Evolutionary conservation across 1,140 invertebrate genomes (phyloP).

Genomic region (Atta cephalotes): DNA sequence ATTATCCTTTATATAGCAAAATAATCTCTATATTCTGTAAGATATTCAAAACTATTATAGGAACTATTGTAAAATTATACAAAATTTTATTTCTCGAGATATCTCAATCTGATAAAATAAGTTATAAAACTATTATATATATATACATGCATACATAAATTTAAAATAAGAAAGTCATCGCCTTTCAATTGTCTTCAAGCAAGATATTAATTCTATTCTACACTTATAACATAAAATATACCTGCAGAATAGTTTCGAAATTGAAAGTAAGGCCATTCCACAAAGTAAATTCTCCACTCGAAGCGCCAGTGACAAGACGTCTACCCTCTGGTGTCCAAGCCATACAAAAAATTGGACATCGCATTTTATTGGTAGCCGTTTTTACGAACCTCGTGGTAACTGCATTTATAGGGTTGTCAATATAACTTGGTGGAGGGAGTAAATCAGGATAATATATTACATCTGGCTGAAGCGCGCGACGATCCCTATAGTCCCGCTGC

Average conservation of each 20-base stretch:
- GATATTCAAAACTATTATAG: neutral
- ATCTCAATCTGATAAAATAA: neutral
- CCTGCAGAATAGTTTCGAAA: constrained; percentile 99
- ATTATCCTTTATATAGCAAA: neutral
- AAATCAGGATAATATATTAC: constrained; percentile 95
- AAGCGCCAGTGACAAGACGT: constrained; percentile 98
- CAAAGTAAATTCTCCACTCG: constrained; percentile 99
- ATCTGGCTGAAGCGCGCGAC: constrained; percentile 95
- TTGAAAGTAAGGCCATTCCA: constrained; percentile 99
- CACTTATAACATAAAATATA: constrained; percentile 82
- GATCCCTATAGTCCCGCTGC: constrained; percentile 96
- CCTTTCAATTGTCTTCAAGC: neutral
- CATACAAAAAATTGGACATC: constrained; percentile 99
- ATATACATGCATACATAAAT: neutral
- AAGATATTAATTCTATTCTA: neutral
- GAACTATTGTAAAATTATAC: neutral
- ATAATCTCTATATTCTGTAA: neutral
- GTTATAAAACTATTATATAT: neutral
- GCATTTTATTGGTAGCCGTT: constrained; percentile 99
- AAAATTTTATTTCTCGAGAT: neutral
- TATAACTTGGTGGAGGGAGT: constrained; percentile 94
- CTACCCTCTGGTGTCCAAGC: constrained; percentile 99
- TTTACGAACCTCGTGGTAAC: constrained; percentile 99
- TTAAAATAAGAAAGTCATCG: neutral
- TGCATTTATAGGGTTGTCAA: constrained; percentile 98